Percentiles rank a stretch among this genome's conserved stretches.
Conservation (phyloP, 2,797 vertebrate species). For the Hirundo rustica region DNA sequence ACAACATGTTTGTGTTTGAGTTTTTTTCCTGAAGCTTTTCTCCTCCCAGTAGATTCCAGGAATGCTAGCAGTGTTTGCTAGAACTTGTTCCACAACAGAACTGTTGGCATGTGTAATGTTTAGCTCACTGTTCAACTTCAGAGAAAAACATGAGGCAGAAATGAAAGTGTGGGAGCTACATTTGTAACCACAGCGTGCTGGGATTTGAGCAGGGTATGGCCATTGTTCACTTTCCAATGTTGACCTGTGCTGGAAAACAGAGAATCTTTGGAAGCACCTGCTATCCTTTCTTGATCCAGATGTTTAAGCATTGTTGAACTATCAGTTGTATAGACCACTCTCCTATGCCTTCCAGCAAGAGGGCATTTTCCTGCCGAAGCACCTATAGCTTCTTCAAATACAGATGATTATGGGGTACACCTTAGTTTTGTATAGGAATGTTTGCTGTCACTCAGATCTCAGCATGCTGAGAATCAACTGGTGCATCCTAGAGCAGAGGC, state of each 20-base stretch:
- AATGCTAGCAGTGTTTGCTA: conserved; percentile 38
- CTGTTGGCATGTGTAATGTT: neutral
- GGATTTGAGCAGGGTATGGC: neutral
- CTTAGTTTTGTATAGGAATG: neutral
- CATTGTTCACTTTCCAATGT: neutral
- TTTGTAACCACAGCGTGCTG: neutral
- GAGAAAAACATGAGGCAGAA: neutral
- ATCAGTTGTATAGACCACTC: neutral
- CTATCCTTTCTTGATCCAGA: neutral
- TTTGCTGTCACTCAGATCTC: neutral
- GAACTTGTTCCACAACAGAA: conserved; percentile 11
- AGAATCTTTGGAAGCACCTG: neutral
- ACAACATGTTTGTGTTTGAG: conserved; percentile 35
- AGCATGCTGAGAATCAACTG: neutral
- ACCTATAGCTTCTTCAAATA: neutral
- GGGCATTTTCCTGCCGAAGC: neutral
- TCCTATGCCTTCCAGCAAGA: neutral
- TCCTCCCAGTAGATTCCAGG: conserved; percentile 27
- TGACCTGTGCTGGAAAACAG: neutral
- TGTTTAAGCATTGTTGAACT: neutral
- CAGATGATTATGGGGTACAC: neutral
- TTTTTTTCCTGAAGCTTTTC: conserved; percentile 15
- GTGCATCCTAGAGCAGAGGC: neutral
- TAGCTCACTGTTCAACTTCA: neutral
- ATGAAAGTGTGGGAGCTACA: neutral